phyloP scores from a whole-genome alignment of 23 tunicate genomes.

The Trididemnum miniatum region DNA sequence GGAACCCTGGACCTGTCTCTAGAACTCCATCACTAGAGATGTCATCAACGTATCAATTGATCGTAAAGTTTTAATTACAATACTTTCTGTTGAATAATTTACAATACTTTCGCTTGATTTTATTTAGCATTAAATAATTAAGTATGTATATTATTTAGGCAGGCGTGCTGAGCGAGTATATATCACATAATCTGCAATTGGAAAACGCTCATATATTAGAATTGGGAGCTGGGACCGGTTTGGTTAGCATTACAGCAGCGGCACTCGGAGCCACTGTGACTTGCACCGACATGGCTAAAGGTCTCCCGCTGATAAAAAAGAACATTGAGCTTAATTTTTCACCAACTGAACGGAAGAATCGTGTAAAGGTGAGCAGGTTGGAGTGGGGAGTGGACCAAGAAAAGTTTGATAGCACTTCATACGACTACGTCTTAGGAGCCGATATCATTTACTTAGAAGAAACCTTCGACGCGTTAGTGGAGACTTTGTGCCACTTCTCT shows the following conservation, averaged over 20 bases:
- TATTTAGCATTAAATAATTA: too few relatives aligned
- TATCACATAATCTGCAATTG: constrained; percentile 3
- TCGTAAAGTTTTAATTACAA: too few relatives aligned
- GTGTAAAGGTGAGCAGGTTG: constrained; percentile 33
- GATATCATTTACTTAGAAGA: constrained; percentile 85
- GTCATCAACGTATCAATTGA: too few relatives aligned
- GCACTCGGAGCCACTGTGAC: constrained; percentile 75
- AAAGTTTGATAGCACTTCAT: background rate
- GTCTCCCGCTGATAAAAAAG: constrained; percentile 57
- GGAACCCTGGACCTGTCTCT: too few relatives aligned
- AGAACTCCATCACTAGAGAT: too few relatives aligned
- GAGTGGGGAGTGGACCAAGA: constrained; percentile 71
- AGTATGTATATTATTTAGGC: too few relatives aligned
- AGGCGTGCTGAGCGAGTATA: constrained; percentile 52
- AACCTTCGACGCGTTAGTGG: constrained; percentile 39
- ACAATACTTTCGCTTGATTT: too few relatives aligned
- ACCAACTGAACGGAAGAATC: background rate
- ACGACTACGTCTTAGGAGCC: constrained; percentile 76
- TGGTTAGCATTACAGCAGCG: constrained; percentile 75
- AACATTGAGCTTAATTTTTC: constrained; percentile 59
- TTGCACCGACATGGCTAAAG: constrained; percentile 70
- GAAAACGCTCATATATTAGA: constrained; percentile 53
- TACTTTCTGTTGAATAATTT: too few relatives aligned
- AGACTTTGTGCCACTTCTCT: constrained; percentile 49
- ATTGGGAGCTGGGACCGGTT: constrained; percentile 95